phyloP scores from a whole-genome alignment of 2,888 invertebrate species.

The Gari tellinella region DNA sequence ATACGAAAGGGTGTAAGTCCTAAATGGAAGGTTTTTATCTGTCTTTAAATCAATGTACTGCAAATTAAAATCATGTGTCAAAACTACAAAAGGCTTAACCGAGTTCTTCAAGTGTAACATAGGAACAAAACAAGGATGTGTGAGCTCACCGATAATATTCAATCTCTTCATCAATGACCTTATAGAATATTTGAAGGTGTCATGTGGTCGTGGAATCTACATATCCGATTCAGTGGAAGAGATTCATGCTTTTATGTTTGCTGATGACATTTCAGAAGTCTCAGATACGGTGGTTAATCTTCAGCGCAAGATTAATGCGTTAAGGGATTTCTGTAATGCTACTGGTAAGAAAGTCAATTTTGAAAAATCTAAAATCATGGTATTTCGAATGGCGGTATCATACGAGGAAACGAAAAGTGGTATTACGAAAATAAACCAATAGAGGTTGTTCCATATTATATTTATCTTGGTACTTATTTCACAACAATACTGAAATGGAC shows the following conservation, averaged over 20 bases:
- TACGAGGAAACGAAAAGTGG: not conserved
- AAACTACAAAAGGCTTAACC: not conserved
- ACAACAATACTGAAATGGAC: not conserved
- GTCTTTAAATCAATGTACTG: constrained; percentile 11
- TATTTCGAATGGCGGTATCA: constrained; percentile 18
- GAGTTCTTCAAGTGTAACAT: constrained; percentile 9
- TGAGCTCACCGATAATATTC: constrained; percentile 14
- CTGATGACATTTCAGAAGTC: constrained; percentile 20
- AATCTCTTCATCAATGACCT: constrained; percentile 19
- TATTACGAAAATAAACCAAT: not conserved
- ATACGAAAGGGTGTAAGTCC: constrained; percentile 3
- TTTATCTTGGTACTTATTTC: constrained; percentile 4
- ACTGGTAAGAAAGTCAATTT: constrained; percentile 9
- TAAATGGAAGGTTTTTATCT: constrained; percentile 5
- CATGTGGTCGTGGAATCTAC: constrained; percentile 6
- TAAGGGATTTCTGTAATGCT: constrained; percentile 10
- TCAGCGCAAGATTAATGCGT: constrained; percentile 8
- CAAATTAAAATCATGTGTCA: constrained; percentile 18
- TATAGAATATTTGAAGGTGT: not conserved
- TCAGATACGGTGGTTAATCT: constrained; percentile 10
- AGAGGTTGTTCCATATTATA: constrained; percentile 1
- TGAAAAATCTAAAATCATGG: constrained; percentile 22
- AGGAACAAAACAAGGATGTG: constrained; percentile 10
- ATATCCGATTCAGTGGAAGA: constrained; percentile 7
- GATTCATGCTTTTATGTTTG: constrained; percentile 8